Base-by-base conservation (phyloP, 2,888 invertebrate species). In the Brachypalpus laphriformis region DNA sequence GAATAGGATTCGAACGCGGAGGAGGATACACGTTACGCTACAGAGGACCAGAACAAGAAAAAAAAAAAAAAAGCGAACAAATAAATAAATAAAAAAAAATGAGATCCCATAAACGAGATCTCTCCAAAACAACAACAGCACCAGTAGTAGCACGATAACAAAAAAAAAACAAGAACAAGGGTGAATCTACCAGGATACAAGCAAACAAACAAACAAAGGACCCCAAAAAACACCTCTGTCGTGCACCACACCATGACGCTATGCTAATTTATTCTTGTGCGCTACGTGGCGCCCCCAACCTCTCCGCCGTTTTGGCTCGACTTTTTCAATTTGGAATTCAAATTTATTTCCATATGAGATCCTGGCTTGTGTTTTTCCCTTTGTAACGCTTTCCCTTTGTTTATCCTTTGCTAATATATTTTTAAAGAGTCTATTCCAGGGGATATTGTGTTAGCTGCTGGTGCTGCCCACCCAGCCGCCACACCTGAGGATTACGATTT, bases 331-430 rank as follows among this genome's bases (percentile, higher is more conserved):
- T 85, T 85, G 76, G 66, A 65, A 85, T 85, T 81, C 81, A 81
- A 85, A 85, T 85, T 85, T 85, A 85, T 85, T 81, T 85, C 85
- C 85, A 81, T 81, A 56, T 72, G 85, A 81, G 80, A 75, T 68
- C 75, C 71, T 49, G 75, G 34, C 9, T 18, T 16, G 42, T 70
- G 37, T 45, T 65, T 63, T 57, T 66, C 42, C 57, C 45, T 59
- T 76, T 76, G 76, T 54, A 76, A 51, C n/a, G 37, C 59, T 45
- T 20, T 47, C 37, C 42, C 45, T 65, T 76, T 85, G 75, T 76
- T 76, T 85, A 76, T 81, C 81, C 75, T 81, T 76, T 65, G 76
- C 81, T 85, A 81, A 85, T 85, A 76, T 81, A 81, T 85, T 81
- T 85, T 81, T 85, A 85, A 85, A 76, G 71, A 85, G 65, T 83